These are phyloP conservation scores for Galaxias olidus DNA, from an alignment of 2,797 vertebrate genomes.

Conservation along the genomic window DNA sequence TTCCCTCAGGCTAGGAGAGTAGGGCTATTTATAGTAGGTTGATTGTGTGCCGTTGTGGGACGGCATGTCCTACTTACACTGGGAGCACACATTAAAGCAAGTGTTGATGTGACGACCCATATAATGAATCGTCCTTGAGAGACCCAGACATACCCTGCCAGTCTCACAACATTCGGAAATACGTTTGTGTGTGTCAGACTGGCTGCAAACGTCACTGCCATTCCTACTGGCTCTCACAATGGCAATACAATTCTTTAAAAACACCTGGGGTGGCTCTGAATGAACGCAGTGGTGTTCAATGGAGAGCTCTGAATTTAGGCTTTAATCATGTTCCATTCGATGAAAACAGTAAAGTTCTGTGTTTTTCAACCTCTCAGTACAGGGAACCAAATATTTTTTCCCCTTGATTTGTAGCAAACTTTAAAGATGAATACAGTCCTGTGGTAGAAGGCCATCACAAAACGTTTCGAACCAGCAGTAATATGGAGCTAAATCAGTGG, in stretches of 20 bases:
- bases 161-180: conserved; percentile 34
- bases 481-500: too few relatives aligned
- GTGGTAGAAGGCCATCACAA: conserved; percentile 52
- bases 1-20: conserved; percentile 69
- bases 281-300: conserved; percentile 32
- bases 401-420: too few relatives aligned
- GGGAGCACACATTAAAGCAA: conserved; percentile 68
- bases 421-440: conserved; percentile 40
- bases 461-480: conserved; percentile 34
- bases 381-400: too few relatives aligned
- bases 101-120: conserved; percentile 70
- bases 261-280: conserved; percentile 17
- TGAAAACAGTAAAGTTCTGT: neutral
- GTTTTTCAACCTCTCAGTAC: too few relatives aligned
- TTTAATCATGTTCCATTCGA: conserved; percentile 9
- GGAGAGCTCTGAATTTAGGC: conserved; percentile 36
- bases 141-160: conserved; percentile 28
- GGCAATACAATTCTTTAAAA: too few relatives aligned
- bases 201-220: conserved; percentile 27
- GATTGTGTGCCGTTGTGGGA: conserved; percentile 76
- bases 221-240: conserved; percentile 23
- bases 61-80: conserved; percentile 76
- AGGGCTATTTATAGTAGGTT: conserved; percentile 78
- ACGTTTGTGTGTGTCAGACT: conserved; percentile 31
- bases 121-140: conserved; percentile 49